Conservation (phyloP, 2,888 invertebrate genomes). For the Diarsia mendica region DNA sequence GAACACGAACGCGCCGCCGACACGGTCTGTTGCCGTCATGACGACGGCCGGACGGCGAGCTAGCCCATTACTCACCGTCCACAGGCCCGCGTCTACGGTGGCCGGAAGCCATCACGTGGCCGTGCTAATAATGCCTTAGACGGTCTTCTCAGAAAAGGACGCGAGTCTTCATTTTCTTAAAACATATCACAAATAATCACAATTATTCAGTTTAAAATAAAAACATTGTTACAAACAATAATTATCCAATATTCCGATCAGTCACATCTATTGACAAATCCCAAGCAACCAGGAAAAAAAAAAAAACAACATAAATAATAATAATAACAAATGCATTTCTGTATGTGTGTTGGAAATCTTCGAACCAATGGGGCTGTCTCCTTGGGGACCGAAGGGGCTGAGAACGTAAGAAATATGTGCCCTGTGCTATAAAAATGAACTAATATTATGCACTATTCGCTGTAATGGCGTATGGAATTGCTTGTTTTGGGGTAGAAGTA, state of each 20-base stretch:
- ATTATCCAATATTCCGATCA: not conserved
- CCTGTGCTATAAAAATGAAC: slow-evolving; percentile 84
- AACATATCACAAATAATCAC: no score
- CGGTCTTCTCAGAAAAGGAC: not conserved
- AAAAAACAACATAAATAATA: slow-evolving; percentile 66
- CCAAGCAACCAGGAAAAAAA: slow-evolving; percentile 2
- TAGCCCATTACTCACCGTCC: no score
- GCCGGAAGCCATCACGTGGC: no score
- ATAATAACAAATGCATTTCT: slow-evolving; percentile 86
- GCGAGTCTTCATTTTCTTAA: not conserved
- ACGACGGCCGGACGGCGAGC: no score
- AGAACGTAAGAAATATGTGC: slow-evolving; percentile 81
- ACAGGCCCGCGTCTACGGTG: no score
- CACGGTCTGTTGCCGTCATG: no score
- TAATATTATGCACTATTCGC: slow-evolving; percentile 87
- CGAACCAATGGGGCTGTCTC: slow-evolving; percentile 74
- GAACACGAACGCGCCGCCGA: no score
- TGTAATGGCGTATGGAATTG: slow-evolving; percentile 66
- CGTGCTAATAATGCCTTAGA: not conserved
- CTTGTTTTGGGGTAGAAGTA: slow-evolving; percentile 38
- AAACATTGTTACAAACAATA: not conserved
- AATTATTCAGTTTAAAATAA: not conserved
- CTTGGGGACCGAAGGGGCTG: slow-evolving; percentile 75
- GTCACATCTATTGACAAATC: not conserved
- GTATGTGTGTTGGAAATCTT: slow-evolving; percentile 70